Conservation (phyloP, 2,797 vertebrate species). For the Gymnodraco acuticeps region DNA sequence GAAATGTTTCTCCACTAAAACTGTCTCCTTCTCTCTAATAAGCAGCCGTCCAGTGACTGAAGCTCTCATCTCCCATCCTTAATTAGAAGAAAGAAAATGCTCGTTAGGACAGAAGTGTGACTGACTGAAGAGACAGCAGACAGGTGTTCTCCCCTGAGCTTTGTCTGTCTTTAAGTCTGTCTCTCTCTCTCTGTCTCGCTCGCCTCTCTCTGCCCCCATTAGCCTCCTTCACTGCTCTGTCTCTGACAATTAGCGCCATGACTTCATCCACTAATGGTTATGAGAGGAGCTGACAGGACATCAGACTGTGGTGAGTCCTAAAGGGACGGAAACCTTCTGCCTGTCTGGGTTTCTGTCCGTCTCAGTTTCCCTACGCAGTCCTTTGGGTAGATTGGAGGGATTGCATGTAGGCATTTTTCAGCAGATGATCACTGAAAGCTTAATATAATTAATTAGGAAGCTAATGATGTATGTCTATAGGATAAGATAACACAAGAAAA, state of each 20-base stretch:
- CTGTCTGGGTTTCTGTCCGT: slow-evolving; percentile 30
- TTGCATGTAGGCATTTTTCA: not conserved
- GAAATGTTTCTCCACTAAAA: slow-evolving; percentile 24
- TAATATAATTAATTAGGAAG: not conserved
- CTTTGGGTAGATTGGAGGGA: not conserved
- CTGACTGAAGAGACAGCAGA: slow-evolving; percentile 40
- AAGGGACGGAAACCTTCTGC: slow-evolving; percentile 48
- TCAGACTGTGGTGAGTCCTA: slow-evolving; percentile 44
- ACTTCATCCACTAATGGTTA: slow-evolving; percentile 73
- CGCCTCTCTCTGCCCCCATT: slow-evolving; percentile 26
- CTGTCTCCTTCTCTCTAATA: not conserved
- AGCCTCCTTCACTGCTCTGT: slow-evolving; percentile 48
- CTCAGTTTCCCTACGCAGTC: not conserved
- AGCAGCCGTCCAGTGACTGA: slow-evolving; percentile 19
- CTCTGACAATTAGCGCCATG: slow-evolving; percentile 69
- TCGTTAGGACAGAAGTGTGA: slow-evolving; percentile 16
- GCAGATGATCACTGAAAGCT: not conserved
- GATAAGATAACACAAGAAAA: not conserved
- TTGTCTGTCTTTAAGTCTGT: slow-evolving; percentile 23
- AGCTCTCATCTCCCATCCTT: not conserved
- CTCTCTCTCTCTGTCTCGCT: slow-evolving; percentile 9
- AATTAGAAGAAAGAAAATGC: slow-evolving; percentile 33
- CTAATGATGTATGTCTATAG: not conserved
- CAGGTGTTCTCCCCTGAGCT: slow-evolving; percentile 62
- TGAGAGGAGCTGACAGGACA: slow-evolving; percentile 53